phyloP scores from a whole-genome alignment of 2,113 vertebrate genomes.

The Heterochromis multidens region DNA sequence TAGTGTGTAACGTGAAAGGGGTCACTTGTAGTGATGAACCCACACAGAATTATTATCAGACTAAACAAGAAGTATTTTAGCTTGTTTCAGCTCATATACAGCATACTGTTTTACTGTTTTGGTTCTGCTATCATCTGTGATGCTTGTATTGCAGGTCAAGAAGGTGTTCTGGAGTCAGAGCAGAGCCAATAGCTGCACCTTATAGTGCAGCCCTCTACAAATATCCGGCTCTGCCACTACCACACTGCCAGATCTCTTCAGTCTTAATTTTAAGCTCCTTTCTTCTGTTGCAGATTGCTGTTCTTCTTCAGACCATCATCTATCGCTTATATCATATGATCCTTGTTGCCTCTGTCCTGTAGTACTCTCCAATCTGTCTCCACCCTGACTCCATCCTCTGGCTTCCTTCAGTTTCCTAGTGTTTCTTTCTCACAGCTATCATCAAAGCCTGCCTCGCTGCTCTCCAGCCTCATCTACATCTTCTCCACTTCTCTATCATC shows the following conservation, averaged over 20 bases:
- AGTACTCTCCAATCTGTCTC: too few relatives aligned
- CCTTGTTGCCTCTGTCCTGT: not conserved
- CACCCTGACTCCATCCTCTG: not conserved
- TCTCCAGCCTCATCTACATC: not conserved
- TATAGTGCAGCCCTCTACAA: not conserved
- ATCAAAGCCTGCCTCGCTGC: not conserved
- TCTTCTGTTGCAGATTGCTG: not conserved
- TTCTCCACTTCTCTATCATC: not conserved
- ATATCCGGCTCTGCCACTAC: not conserved
- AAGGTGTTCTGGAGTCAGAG: not conserved
- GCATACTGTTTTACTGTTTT: not conserved
- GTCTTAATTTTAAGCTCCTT: not conserved
- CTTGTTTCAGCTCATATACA: not conserved
- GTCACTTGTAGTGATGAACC: not conserved
- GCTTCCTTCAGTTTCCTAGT: not conserved
- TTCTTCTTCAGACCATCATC: not conserved
- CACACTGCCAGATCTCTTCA: accelerated
- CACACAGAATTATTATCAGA: not conserved
- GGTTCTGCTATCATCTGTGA: not conserved
- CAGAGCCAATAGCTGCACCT: not conserved
- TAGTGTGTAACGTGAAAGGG: not conserved
- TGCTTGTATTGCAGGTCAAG: not conserved
- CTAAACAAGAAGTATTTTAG: not conserved
- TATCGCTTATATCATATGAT: not conserved
- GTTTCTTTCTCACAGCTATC: accelerated